Evolutionary conservation across 2,888 invertebrate species (phyloP).

Genomic region (Rhodophaea formosa): DNA sequence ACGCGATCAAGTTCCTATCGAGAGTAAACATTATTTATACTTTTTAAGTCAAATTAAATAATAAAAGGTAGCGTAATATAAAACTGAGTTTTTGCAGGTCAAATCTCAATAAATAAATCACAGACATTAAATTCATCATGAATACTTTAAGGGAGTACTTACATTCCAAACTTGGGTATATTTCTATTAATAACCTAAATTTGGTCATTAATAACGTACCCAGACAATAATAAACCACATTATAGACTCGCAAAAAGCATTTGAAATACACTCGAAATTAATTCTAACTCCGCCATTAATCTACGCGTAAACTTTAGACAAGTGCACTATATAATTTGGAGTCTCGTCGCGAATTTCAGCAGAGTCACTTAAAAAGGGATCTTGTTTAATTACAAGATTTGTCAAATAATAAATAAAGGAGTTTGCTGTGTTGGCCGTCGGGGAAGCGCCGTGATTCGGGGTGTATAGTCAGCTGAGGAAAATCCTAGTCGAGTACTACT

Average conservation of each 20-base stretch:
- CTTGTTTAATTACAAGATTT: conserved; percentile 52
- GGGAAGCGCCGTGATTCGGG: conserved; percentile 34
- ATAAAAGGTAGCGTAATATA: too few relatives aligned
- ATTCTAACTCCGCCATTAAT: conserved; percentile 20
- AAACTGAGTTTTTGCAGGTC: too few relatives aligned
- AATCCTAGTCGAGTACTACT: background rate
- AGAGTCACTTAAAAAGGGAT: conserved; percentile 43
- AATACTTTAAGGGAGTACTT: too few relatives aligned
- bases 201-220: background rate
- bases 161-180: background rate
- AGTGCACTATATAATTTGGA: conserved; percentile 29
- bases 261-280: conserved; percentile 22
- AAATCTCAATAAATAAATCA: too few relatives aligned
- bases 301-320: conserved; percentile 21
- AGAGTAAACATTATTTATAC: too few relatives aligned
- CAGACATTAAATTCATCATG: too few relatives aligned
- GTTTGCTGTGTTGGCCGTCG: conserved; percentile 34
- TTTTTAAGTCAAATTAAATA: too few relatives aligned
- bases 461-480: conserved; percentile 24
- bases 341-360: conserved; percentile 31
- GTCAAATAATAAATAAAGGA: conserved; percentile 55
- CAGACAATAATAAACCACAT: background rate
- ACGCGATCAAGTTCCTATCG: too few relatives aligned
- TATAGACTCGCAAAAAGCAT: background rate
- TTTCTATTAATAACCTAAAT: background rate